A percentile compares a stretch with the other conserved stretches of the same genome.
These are phyloP conservation scores for Gadopsis marmoratus DNA, from an alignment of 2,797 vertebrate genomes.

Conservation along the genomic window DNA sequence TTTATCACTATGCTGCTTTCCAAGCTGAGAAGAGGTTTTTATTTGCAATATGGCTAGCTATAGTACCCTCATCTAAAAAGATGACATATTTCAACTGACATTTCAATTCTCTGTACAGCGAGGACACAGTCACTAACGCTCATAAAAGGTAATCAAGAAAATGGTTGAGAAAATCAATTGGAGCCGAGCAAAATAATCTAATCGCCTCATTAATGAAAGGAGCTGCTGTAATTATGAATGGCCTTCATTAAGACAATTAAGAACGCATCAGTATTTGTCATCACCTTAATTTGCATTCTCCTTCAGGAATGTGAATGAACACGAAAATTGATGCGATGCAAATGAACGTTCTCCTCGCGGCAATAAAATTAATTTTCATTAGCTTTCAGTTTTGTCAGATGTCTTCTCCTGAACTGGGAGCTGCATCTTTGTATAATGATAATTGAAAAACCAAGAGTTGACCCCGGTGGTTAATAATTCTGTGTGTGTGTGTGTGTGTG, in stretches of 20 bases:
- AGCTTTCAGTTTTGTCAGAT: slow-evolving; percentile 33
- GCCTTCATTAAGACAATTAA: slow-evolving; percentile 80
- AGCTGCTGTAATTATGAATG: slow-evolving; percentile 70
- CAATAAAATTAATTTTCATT: slow-evolving; percentile 49
- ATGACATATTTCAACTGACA: slow-evolving; percentile 56
- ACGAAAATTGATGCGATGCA: slow-evolving; percentile 56
- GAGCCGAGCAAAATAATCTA: slow-evolving; percentile 64
- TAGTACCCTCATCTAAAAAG: slow-evolving; percentile 34
- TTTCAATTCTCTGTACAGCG: slow-evolving; percentile 57
- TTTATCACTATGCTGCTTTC: slow-evolving; percentile 35
- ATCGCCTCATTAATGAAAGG: slow-evolving; percentile 74
- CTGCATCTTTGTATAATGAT: slow-evolving; percentile 33
- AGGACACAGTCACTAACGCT: slow-evolving; percentile 51
- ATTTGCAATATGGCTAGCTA: slow-evolving; percentile 38
- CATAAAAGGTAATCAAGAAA: slow-evolving; percentile 63
- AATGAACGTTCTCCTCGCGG: slow-evolving; percentile 48
- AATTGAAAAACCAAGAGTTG: slow-evolving; percentile 14
- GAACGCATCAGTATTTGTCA: slow-evolving; percentile 72
- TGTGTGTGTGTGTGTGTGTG: slow-evolving; percentile 10
- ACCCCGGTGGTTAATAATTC: slow-evolving; percentile 28
- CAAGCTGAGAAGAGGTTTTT: slow-evolving; percentile 29
- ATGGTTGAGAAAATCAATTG: slow-evolving; percentile 77
- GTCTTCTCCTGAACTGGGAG: slow-evolving; percentile 28
- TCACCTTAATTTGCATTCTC: slow-evolving; percentile 62
- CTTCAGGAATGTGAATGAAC: slow-evolving; percentile 50